Conservation (phyloP, 2,797 vertebrate genomes). For the Pipistrellus nathusii region DNA sequence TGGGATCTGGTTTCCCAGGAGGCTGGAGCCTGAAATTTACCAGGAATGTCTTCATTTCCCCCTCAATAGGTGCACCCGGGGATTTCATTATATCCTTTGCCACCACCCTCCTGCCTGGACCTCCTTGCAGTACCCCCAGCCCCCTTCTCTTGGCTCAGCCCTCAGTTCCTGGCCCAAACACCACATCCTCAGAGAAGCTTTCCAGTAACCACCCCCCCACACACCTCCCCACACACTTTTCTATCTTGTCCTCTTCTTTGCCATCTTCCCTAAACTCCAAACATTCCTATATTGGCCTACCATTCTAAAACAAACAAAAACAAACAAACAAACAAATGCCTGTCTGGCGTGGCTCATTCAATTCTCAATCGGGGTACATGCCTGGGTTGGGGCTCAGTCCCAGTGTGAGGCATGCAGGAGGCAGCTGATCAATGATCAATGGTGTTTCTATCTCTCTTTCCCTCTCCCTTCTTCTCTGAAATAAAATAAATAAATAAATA, state of each 20-base stretch:
- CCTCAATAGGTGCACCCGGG: fast-evolving
- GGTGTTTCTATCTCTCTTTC: no score
- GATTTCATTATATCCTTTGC: not conserved
- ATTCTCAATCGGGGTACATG: no score
- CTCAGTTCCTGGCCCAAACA: not conserved
- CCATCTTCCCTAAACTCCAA: not conserved
- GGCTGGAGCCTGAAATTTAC: not conserved
- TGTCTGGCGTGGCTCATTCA: no score
- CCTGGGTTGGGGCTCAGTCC: no score
- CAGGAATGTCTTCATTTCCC: not conserved
- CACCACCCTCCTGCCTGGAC: no score
- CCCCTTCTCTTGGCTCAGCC: not conserved
- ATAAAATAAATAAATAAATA: no score
- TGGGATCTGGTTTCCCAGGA: not conserved
- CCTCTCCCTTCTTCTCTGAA: no score
- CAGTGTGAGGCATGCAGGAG: no score
- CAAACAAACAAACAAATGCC: no score
- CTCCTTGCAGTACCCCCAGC: fast-evolving
- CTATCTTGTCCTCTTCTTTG: not conserved
- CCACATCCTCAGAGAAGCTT: not conserved
- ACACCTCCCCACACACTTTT: not conserved
- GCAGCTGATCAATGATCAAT: no score
- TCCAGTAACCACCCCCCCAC: not conserved
- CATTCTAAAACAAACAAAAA: not conserved
- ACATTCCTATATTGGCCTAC: not conserved